A percentile compares a stretch with the other conserved stretches of the same genome.
Conservation (phyloP, 2,888 invertebrate species). For the Amphipoea lucens region DNA sequence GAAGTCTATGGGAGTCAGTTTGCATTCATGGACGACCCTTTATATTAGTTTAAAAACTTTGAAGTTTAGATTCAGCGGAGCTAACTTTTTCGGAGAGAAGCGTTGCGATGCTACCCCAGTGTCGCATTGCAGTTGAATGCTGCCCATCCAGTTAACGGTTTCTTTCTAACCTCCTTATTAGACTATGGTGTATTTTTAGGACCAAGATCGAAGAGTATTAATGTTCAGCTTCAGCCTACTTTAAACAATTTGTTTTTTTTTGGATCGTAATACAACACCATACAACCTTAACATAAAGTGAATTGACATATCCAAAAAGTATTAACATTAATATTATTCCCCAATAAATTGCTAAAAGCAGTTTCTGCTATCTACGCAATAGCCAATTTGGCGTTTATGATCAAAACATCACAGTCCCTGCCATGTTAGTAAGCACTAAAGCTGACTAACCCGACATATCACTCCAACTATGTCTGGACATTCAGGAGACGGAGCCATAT, state of each 20-base stretch:
- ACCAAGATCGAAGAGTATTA: not conserved
- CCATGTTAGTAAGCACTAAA: slow-evolving; percentile 37
- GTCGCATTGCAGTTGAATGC: slow-evolving; percentile 13
- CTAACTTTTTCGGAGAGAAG: not conserved
- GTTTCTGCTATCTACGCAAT: slow-evolving; percentile 12
- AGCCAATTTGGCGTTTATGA: slow-evolving; percentile 25
- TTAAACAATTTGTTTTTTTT: not conserved
- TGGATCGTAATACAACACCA: not conserved
- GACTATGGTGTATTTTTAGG: not conserved
- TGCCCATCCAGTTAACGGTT: not conserved
- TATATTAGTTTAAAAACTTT: not conserved
- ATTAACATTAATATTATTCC: not conserved
- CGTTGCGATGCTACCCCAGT: not conserved
- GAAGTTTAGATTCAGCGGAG: not conserved
- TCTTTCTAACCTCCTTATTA: not conserved
- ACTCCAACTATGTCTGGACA: slow-evolving; percentile 57
- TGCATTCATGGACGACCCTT: not conserved
- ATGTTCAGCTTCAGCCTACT: too few relatives aligned
- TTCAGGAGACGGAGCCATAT: slow-evolving; percentile 55
- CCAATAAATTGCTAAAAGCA: slow-evolving; percentile 3
- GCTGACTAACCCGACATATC: slow-evolving; percentile 41
- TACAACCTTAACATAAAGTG: not conserved
- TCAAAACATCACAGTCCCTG: slow-evolving; percentile 30
- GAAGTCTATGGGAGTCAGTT: not conserved
- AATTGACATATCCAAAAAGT: not conserved